phyloP scores from a whole-genome alignment of 1,140 invertebrate genomes.

The Lasioglossum baleicum region DNA sequence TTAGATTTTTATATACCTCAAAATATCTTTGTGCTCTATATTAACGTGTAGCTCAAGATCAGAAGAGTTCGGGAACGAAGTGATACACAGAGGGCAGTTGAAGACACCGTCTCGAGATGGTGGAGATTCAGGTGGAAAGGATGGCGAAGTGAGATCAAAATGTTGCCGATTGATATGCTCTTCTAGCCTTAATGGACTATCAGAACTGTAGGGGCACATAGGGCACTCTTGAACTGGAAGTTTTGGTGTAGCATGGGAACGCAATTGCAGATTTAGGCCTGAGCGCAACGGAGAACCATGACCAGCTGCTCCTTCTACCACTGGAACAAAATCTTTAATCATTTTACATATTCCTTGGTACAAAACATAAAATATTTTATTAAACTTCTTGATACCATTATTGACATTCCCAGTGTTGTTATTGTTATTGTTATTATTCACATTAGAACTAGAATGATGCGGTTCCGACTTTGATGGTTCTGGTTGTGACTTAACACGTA shows the following conservation, averaged over 20 bases:
- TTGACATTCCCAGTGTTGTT: conserved; percentile 66
- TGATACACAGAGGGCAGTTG: conserved; percentile 87
- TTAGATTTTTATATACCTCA: conserved; percentile 78
- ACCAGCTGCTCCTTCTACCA: conserved; percentile 70
- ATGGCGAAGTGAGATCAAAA: conserved; percentile 90
- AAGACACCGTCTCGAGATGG: conserved; percentile 74
- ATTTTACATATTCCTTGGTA: not conserved
- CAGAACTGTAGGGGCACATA: conserved; percentile 89
- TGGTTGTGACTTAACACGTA: conserved; percentile 51
- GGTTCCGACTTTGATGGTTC: conserved; percentile 61
- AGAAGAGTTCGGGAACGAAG: conserved; percentile 86
- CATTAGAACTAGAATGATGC: conserved; percentile 66
- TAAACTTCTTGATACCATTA: conserved; percentile 40
- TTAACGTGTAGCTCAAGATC: conserved; percentile 92
- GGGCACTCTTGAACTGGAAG: conserved; percentile 84
- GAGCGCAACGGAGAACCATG: conserved; percentile 81
- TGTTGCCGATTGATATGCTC: conserved; percentile 92
- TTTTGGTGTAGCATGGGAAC: conserved; percentile 75
- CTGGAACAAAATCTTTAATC: conserved; percentile 36
- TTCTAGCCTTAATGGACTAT: conserved; percentile 87
- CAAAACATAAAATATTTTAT: not conserved
- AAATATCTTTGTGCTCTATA: conserved; percentile 88
- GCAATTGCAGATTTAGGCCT: conserved; percentile 80
- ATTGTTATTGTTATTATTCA: conserved; percentile 80
- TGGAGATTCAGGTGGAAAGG: conserved; percentile 81